A percentile compares a stretch with the other conserved stretches of the same genome.
Conservation (phyloP, 2,113 vertebrate genomes). For the Hymenochirus boettgeri region DNA sequence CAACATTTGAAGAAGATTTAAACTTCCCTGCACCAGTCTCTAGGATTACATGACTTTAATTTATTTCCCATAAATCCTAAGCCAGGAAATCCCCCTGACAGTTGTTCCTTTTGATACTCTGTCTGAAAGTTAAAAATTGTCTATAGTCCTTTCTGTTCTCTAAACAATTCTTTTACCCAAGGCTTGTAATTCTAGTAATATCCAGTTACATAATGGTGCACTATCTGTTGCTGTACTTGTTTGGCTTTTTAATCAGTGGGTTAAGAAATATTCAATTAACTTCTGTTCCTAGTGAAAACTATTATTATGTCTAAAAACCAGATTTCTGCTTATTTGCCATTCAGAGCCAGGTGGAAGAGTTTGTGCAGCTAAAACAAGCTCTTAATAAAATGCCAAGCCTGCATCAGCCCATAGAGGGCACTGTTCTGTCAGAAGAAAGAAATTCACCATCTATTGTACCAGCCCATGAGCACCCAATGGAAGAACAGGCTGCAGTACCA, state of each 20-base stretch:
- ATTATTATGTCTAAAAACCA: neutral
- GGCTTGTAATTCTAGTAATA: constrained; percentile 10
- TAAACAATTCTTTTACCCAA: constrained; percentile 10
- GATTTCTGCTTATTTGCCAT: constrained; percentile 22
- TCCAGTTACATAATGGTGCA: neutral
- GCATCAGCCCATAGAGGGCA: constrained; percentile 53
- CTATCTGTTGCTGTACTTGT: neutral
- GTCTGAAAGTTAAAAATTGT: constrained; percentile 58
- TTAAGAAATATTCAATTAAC: neutral
- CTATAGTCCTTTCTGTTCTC: constrained; percentile 18
- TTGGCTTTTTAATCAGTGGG: neutral
- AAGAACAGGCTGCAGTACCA: neutral
- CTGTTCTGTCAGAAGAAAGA: neutral
- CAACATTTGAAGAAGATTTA: constrained; percentile 46
- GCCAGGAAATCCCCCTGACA: constrained; percentile 48
- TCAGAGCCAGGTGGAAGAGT: constrained; percentile 86
- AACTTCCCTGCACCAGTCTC: constrained; percentile 12
- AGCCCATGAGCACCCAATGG: neutral
- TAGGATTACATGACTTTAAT: constrained; percentile 38
- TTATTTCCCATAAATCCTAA: constrained; percentile 36
- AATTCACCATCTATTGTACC: neutral
- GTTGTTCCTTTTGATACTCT: constrained; percentile 48
- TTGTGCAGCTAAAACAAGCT: constrained; percentile 81
- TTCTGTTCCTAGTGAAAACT: neutral
- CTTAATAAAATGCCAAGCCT: constrained; percentile 70